Evolutionary conservation across 2,888 invertebrate genomes (phyloP).

Genomic region (Pyrrhia umbra): DNA sequence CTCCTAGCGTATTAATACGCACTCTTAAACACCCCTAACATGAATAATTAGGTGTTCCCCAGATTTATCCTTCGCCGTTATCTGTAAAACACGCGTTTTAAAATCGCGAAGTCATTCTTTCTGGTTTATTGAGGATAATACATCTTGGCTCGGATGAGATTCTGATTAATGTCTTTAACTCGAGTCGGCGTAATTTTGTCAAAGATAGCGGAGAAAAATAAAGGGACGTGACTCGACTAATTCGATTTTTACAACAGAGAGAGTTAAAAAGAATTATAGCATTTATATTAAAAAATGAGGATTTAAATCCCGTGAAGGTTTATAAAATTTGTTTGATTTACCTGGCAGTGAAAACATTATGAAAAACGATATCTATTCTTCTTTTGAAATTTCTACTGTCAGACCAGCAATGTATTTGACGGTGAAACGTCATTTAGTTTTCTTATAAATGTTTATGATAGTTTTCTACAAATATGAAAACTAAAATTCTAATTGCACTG

Average conservation of each 20-base stretch:
- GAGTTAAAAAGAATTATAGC: conserved; percentile 58
- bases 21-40: conserved; percentile 88
- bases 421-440: conserved; percentile 68
- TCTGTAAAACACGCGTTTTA: conserved; percentile 88
- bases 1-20: conserved; percentile 84
- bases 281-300: conserved; percentile 41
- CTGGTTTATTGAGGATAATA: conserved; percentile 89
- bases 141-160: conserved; percentile 84
- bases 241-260: conserved; percentile 78
- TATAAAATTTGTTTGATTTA: conserved; percentile 36
- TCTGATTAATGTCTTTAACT: conserved; percentile 89
- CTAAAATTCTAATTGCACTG: conserved; percentile 70
- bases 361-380: conserved; percentile 72
- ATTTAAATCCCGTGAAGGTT: conserved; percentile 39
- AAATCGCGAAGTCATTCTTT: conserved; percentile 89
- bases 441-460: conserved; percentile 67
- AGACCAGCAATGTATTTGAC: conserved; percentile 65
- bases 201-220: conserved; percentile 88
- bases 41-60: conserved; percentile 89
- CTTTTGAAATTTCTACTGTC: conserved; percentile 79
- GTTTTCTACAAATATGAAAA: conserved; percentile 75
- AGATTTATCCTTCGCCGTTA: conserved; percentile 84
- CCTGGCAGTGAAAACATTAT: conserved; percentile 52
- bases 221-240: conserved; percentile 88
- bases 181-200: conserved; percentile 85